Conservation (phyloP, 2,888 invertebrate genomes). For the Drosophila formosana region DNA sequence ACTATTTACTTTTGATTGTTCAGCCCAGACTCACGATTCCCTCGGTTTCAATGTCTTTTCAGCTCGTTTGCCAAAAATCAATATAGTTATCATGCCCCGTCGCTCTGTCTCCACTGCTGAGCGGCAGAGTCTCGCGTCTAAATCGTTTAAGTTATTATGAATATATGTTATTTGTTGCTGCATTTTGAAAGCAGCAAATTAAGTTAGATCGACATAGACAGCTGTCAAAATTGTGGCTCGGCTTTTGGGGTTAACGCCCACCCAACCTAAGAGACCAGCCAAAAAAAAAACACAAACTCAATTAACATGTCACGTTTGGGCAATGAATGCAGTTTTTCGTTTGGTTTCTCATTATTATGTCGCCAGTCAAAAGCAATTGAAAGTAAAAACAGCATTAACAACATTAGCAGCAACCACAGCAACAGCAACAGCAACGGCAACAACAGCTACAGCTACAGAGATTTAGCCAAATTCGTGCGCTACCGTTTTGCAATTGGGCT, state of each 20-base stretch:
- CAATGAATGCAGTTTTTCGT: slow-evolving; percentile 69
- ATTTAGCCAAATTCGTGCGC: slow-evolving; percentile 74
- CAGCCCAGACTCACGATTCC: slow-evolving; percentile 69
- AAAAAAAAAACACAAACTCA: slow-evolving; percentile 51
- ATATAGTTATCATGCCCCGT: slow-evolving; percentile 63
- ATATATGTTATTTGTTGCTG: slow-evolving; percentile 47
- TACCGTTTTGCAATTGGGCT: slow-evolving; percentile 77
- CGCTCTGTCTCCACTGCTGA: background rate
- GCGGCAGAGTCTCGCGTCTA: slow-evolving; percentile 6
- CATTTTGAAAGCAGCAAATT: slow-evolving; percentile 69
- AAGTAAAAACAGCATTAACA: slow-evolving; percentile 63
- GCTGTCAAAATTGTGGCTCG: slow-evolving; percentile 66
- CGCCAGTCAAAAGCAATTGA: slow-evolving; percentile 79
- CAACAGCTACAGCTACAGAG: slow-evolving; percentile 9
- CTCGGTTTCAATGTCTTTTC: slow-evolving; percentile 75
- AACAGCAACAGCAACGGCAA: slow-evolving; percentile 32
- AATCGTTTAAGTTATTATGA: slow-evolving; percentile 30
- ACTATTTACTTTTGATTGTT: slow-evolving; percentile 71
- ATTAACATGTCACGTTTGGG: slow-evolving; percentile 78
- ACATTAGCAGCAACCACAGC: slow-evolving; percentile 28
- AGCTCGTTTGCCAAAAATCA: slow-evolving; percentile 73
- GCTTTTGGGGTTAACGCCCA: slow-evolving; percentile 65
- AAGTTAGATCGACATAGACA: slow-evolving; percentile 46
- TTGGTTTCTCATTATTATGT: slow-evolving; percentile 76
- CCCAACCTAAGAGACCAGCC: slow-evolving; percentile 36